phyloP scores from a whole-genome alignment of 2,888 invertebrate genomes.

The Lottia scabra region DNA sequence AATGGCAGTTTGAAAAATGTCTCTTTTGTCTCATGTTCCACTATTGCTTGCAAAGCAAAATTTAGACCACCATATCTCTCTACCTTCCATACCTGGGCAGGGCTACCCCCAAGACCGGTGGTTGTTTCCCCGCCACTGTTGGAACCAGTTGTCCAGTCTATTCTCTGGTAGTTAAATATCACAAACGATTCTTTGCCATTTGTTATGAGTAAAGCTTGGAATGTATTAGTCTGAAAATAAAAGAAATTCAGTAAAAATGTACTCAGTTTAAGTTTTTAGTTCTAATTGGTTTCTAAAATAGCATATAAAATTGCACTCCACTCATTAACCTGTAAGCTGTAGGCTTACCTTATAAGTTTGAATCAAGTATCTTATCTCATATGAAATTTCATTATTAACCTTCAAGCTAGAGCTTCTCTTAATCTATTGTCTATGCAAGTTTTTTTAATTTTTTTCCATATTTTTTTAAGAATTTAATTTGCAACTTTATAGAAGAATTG shows the following conservation, averaged over 20 bases:
- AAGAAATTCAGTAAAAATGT: neutral
- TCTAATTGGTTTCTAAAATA: no score
- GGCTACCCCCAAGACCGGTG: conserved; percentile 52
- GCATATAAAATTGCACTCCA: no score
- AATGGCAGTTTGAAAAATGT: conserved; percentile 1
- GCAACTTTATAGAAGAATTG: no score
- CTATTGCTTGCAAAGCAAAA: conserved; percentile 14
- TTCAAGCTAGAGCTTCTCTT: no score
- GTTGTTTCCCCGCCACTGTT: conserved; percentile 46
- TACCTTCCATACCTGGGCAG: conserved; percentile 51
- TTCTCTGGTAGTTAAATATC: conserved; percentile 92
- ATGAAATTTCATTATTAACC: no score
- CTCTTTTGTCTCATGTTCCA: neutral
- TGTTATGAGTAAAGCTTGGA: conserved; percentile 93
- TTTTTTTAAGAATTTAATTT: no score
- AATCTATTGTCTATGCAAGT: no score
- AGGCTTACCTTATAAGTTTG: no score
- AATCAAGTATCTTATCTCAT: no score
- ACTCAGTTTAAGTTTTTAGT: no score
- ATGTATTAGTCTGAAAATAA: conserved; percentile 85
- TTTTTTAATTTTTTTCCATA: no score
- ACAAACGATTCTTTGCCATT: conserved; percentile 95
- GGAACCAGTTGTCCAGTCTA: conserved; percentile 70
- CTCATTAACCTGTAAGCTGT: no score
- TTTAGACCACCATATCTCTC: conserved; percentile 22